Base-by-base conservation (phyloP, 2,888 invertebrate species). In the Empis stercorea region DNA sequence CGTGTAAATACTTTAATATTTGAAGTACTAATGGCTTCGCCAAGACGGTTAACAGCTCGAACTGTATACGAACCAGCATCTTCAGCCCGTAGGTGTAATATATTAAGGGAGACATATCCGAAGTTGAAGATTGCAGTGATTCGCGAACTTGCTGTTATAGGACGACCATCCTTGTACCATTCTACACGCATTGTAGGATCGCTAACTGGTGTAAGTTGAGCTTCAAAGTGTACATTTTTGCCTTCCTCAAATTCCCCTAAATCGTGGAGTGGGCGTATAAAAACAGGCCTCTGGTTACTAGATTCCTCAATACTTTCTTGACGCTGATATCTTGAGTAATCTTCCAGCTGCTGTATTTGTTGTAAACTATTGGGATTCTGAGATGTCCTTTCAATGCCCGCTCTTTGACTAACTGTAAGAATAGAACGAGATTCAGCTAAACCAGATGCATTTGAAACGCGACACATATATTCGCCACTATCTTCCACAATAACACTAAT, bases 41-140 rank as follows among this genome's bases (percentile, higher is more conserved):
- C 93, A 64, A 85, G 76, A 64, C 85, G 83, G 68, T 93, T 93
- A 57, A 87, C 83, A 73, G 92, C 93, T 63, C 89, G 81, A 66
- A 87, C 87, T 60, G 88, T 89, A 62, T 93, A 93, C 71, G 86
- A 84, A 72, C 95, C 95, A 65, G 88, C 84, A 81, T 99, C 97
- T 82, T 97, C 96, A 77, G 86, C 83, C 76, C 94, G 87, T 79
- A 95, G 86, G 83, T 95, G 94, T 84, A 93, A 79, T 72, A 97
- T 94, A 75, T 95, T 95, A 65, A 96, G 84, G 74, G 93, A 92
- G 76, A 95, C 94, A 79, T 94, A 94, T 70, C 95, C 95, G 80
- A 96, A 95, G 81, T 95, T 96, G 80, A 92, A 92, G 78, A 92
- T 89, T 69, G 93, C 91, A 68, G 89, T 89, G 74, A 93, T 94